A percentile compares a stretch with the other conserved stretches of the same genome.
Evolutionary conservation across 1,140 invertebrate genomes (phyloP).

Genomic region (Magallana ariakensis): DNA sequence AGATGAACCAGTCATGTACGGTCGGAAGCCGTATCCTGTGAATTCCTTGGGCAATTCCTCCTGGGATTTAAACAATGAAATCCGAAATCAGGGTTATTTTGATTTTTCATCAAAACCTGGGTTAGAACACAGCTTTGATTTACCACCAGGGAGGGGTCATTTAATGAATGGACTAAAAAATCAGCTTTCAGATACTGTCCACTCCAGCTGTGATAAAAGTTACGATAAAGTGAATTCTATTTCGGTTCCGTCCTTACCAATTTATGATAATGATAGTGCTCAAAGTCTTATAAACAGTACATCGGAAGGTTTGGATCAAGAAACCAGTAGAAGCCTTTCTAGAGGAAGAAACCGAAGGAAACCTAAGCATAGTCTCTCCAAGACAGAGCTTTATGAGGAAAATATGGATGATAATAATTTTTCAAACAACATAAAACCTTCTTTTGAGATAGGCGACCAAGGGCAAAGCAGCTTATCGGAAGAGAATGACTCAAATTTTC

Average conservation of each 20-base stretch:
- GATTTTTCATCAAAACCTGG: background rate
- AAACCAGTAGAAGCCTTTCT: background rate
- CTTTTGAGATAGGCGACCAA: background rate
- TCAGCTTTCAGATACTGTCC: background rate
- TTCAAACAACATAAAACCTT: background rate
- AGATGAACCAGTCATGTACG: background rate
- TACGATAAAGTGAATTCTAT: too few species aligned
- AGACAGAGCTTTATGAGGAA: background rate
- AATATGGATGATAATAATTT: background rate
- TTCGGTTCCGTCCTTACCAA: background rate
- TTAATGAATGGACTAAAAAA: constrained; percentile 3
- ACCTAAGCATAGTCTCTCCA: background rate
- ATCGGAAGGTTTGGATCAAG: background rate
- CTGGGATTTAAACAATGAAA: background rate
- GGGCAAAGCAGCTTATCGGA: background rate
- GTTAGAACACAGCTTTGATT: background rate
- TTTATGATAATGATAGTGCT: background rate
- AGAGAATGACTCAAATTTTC: background rate
- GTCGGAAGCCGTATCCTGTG: background rate
- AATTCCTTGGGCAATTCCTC: background rate
- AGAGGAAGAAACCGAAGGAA: constrained; percentile 1
- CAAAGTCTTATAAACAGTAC: background rate
- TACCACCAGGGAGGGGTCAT: background rate
- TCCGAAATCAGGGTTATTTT: background rate
- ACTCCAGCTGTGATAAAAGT: too few species aligned